A percentile compares a stretch with the other conserved stretches of the same genome.
phyloP scores from a whole-genome alignment of 2,888 invertebrate genomes.

The Microchrysa polita region DNA sequence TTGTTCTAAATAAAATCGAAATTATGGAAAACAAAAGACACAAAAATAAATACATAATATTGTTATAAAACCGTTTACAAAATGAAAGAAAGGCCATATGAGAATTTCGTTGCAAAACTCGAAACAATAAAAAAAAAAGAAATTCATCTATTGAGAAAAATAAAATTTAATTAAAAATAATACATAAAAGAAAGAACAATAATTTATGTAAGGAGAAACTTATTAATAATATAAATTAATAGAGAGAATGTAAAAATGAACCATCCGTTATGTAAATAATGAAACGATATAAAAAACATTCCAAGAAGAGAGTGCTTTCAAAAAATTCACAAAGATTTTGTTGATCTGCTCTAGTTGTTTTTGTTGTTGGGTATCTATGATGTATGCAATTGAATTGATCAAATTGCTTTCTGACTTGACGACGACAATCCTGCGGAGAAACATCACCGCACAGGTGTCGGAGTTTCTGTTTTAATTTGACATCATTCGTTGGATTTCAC shows the following conservation, averaged over 20 bases:
- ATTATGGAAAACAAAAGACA: background rate
- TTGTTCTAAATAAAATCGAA: slow-evolving; percentile 17
- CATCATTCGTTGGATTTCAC: too few species aligned
- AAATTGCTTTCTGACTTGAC: too few species aligned
- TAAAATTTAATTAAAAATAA: slow-evolving; percentile 1
- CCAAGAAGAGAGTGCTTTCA: slow-evolving; percentile 52
- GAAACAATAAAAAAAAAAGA: too few species aligned
- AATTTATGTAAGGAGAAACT: slow-evolving; percentile 45
- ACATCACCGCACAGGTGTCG: too few species aligned
- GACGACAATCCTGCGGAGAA: too few species aligned
- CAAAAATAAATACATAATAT: background rate
- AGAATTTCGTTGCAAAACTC: too few species aligned
- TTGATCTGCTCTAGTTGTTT: too few species aligned
- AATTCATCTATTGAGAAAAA: background rate
- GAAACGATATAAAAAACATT: slow-evolving; percentile 63
- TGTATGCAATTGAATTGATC: too few species aligned
- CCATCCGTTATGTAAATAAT: slow-evolving; percentile 64
- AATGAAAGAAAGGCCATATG: background rate
- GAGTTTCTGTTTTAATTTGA: too few species aligned
- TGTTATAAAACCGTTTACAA: slow-evolving; percentile 26
- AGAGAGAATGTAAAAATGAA: slow-evolving; percentile 52
- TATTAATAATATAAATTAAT: slow-evolving; percentile 46
- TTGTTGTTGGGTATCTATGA: too few species aligned
- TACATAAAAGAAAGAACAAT: slow-evolving; percentile 27
- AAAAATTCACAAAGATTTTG: background rate